Evolutionary conservation across 1,140 invertebrate genomes (phyloP).

Genomic region (Physella acuta): DNA sequence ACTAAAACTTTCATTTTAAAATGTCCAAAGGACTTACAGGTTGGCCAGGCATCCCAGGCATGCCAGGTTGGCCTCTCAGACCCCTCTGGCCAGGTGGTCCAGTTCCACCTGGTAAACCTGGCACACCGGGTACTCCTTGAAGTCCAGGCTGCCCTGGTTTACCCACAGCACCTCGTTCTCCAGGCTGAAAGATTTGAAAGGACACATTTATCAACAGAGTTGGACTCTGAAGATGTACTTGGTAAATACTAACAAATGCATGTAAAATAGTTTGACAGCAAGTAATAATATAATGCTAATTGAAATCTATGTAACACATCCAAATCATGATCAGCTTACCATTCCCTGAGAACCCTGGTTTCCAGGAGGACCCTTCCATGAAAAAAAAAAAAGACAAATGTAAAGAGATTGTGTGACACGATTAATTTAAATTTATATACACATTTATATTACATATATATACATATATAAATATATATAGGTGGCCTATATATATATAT

Average conservation of each 20-base stretch:
- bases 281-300: too few species aligned
- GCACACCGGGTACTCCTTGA: slow-evolving; percentile 45
- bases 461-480: not conserved
- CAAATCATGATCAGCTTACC: slow-evolving; percentile 34
- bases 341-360: slow-evolving; percentile 39
- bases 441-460: slow-evolving; percentile 3
- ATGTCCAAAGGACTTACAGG: too few species aligned
- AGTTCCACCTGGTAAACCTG: slow-evolving; percentile 45
- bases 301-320: not conserved
- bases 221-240: too few species aligned
- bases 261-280: too few species aligned
- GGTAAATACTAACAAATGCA: too few species aligned
- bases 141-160: slow-evolving; percentile 43
- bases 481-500: not conserved
- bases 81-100: slow-evolving; percentile 45
- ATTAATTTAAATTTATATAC: not conserved
- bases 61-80: slow-evolving; percentile 47
- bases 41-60: slow-evolving; percentile 53
- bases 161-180: slow-evolving; percentile 45
- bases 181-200: slow-evolving; percentile 36
- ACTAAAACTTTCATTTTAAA: too few species aligned
- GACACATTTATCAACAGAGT: too few species aligned
- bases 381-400: not conserved
- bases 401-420: not conserved
- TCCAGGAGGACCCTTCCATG: slow-evolving; percentile 43